Evolutionary conservation across 2,888 invertebrate genomes (phyloP).

Genomic region (Pachydiplax longipennis): DNA sequence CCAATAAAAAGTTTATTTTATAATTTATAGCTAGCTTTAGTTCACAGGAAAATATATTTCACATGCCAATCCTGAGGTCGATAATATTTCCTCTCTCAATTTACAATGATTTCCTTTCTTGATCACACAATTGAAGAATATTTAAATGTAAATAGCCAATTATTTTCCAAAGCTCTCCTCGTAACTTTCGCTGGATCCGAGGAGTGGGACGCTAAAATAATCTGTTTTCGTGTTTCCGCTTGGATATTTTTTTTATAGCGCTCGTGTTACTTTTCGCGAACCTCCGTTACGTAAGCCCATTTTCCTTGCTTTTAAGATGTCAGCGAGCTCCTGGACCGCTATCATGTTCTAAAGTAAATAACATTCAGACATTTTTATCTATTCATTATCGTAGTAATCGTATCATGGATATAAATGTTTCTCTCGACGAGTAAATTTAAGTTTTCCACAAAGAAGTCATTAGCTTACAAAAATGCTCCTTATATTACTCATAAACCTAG

Average conservation of each 20-base stretch:
- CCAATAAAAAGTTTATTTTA: too few species aligned
- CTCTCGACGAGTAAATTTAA: too few species aligned
- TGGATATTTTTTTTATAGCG: neutral
- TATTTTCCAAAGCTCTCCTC: neutral
- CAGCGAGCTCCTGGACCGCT: neutral
- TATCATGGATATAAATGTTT: too few species aligned
- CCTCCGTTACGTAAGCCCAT: neutral
- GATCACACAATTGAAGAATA: neutral
- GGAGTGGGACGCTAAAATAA: neutral
- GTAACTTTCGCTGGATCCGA: neutral
- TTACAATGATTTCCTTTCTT: neutral
- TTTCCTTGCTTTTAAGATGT: neutral
- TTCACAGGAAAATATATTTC: too few species aligned
- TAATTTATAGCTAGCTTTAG: too few species aligned
- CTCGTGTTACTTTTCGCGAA: neutral
- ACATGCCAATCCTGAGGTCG: too few species aligned
- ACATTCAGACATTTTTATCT: too few species aligned
- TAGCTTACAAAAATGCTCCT: too few species aligned
- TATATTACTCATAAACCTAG: too few species aligned
- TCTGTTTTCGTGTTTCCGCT: neutral
- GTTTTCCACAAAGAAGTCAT: too few species aligned
- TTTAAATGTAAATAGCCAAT: neutral
- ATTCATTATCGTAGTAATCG: too few species aligned
- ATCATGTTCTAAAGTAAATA: too few species aligned
- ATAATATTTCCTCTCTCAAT: neutral